phyloP scores from a whole-genome alignment of 92 coral and sea anemone species.

The Palythoa heliodiscus region DNA sequence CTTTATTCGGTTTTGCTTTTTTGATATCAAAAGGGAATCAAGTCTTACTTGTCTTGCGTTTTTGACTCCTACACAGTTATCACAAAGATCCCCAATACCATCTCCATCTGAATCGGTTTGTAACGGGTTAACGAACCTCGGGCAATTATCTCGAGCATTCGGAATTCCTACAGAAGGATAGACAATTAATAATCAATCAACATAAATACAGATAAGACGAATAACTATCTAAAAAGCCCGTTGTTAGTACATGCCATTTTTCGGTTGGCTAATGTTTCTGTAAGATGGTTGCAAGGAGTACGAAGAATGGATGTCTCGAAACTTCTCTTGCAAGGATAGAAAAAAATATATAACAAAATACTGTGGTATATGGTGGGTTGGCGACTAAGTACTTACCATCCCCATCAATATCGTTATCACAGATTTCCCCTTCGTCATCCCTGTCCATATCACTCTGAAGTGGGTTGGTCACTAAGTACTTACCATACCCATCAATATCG shows the following conservation, averaged over 20 bases:
- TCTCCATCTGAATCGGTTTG: constrained; percentile 83
- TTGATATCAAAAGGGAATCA: no score
- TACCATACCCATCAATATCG: constrained; percentile 92
- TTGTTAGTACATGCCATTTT: no score
- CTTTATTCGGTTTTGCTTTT: no score
- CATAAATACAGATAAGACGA: no score
- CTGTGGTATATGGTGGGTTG: not conserved
- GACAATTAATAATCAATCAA: not conserved
- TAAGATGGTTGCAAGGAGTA: no score
- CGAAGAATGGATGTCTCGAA: no score
- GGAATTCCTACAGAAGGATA: constrained; percentile 53
- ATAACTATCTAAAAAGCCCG: no score
- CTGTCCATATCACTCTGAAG: constrained; percentile 79
- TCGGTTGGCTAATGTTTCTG: no score
- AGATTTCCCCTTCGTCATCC: constrained; percentile 86
- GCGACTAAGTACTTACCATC: constrained; percentile 75
- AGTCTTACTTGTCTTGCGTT: constrained; percentile 75
- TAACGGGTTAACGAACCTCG: constrained; percentile 51
- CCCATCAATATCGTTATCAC: constrained; percentile 90
- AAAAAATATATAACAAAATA: no score
- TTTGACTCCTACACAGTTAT: constrained; percentile 69
- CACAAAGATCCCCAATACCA: constrained; percentile 81
- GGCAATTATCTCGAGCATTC: constrained; percentile 82
- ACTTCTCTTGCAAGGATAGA: not conserved
- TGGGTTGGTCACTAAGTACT: constrained; percentile 64